These are phyloP conservation scores for Macroglossus sobrinus DNA, from an alignment of 2,113 vertebrate genomes.

Conservation along the genomic window DNA sequence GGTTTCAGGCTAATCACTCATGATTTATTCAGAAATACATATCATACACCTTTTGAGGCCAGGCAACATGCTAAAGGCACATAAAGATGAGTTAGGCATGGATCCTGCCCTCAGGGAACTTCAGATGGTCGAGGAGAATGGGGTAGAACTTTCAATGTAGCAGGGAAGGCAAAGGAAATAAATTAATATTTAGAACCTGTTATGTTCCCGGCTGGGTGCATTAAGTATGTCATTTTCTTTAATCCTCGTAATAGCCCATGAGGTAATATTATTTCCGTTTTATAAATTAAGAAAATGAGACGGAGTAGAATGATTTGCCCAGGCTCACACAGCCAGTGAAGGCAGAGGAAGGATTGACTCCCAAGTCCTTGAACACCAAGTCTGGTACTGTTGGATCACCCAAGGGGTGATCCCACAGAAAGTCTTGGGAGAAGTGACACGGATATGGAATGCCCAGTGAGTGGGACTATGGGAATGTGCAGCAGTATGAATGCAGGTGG, in stretches of 20 bases:
- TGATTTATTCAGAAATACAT: not conserved
- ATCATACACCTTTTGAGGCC: not conserved
- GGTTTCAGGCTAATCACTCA: not conserved
- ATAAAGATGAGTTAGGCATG: not conserved
- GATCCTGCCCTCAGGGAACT: not conserved
- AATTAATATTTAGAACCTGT: not conserved
- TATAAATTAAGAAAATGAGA: not conserved
- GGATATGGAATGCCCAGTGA: not conserved
- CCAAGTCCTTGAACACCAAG: not conserved
- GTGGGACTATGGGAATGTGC: not conserved
- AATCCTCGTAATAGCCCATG: not conserved
- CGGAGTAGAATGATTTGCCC: constrained; percentile 19
- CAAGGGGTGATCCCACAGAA: no score
- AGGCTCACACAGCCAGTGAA: not conserved
- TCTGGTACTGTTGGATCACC: not conserved
- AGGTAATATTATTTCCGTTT: not conserved
- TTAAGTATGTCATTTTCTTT: not conserved
- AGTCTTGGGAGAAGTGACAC: not conserved
- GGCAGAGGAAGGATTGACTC: not conserved
- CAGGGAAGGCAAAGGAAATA: not conserved
- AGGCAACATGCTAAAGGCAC: not conserved
- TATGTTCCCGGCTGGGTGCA: not conserved
- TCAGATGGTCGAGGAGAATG: not conserved
- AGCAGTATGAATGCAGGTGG: not conserved
- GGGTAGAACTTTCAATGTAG: not conserved